Percentiles rank a stretch among this genome's conserved stretches.
These are phyloP conservation scores for Campaea margaritaria DNA, from an alignment of 2,888 invertebrate species.

Conservation along the genomic window DNA sequence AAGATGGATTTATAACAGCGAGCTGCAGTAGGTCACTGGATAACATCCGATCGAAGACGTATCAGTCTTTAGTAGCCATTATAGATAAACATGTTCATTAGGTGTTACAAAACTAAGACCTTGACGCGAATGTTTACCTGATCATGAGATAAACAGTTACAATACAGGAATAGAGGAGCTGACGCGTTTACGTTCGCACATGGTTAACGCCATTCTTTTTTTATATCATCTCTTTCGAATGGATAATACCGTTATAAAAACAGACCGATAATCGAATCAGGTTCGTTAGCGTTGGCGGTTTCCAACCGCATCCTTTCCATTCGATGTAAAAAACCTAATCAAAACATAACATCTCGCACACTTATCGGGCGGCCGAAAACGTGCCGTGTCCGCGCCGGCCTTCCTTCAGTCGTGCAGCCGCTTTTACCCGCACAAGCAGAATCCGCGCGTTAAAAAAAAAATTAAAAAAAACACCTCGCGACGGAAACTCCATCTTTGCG, in stretches of 20 bases:
- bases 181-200: constrained; percentile 27
- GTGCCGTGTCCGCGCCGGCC: constrained; percentile 13
- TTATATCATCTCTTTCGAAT: constrained; percentile 13
- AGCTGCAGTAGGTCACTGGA: constrained; percentile 21
- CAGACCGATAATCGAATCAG: constrained; percentile 38
- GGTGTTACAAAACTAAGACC: constrained; percentile 27
- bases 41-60: background rate
- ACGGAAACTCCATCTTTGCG: constrained; percentile 35
- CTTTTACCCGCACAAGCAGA: constrained; percentile 53
- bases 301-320: constrained; percentile 43
- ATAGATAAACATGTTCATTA: constrained; percentile 8
- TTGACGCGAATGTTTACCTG: constrained; percentile 34
- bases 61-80: background rate
- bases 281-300: constrained; percentile 39
- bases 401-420: constrained; percentile 53
- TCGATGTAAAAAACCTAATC: constrained; percentile 49
- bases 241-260: constrained; percentile 33
- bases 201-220: constrained; percentile 16
- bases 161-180: constrained; percentile 38
- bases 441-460: constrained; percentile 36
- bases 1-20: constrained; percentile 9
- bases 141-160: constrained; percentile 33
- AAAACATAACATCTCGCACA: constrained; percentile 59
- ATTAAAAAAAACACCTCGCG: constrained; percentile 43
- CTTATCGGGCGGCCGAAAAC: constrained; percentile 57